phyloP scores from a whole-genome alignment of 2,797 vertebrate species.

The Alfaro cultratus region DNA sequence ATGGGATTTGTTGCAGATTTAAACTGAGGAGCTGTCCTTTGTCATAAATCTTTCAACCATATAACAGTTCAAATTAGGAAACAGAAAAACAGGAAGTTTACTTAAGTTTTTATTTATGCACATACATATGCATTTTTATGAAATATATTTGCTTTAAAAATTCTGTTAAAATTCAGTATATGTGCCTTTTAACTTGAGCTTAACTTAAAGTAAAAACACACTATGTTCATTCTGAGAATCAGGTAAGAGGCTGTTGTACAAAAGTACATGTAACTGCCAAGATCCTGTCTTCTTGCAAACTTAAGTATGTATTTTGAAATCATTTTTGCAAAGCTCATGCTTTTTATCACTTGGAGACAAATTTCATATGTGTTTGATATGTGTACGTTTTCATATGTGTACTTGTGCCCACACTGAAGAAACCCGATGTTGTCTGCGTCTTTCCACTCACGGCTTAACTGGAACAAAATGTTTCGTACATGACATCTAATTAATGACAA shows the following conservation, averaged over 20 bases:
- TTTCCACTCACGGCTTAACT: constrained; percentile 40
- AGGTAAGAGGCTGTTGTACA: background rate
- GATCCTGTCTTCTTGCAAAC: background rate
- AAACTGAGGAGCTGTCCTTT: background rate
- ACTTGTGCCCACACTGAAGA: constrained; percentile 32
- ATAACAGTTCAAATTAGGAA: background rate
- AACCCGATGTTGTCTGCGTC: constrained; percentile 42
- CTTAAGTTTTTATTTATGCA: background rate
- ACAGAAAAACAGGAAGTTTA: background rate
- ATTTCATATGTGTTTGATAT: constrained; percentile 17
- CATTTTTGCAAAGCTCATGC: background rate
- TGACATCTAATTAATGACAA: constrained; percentile 69
- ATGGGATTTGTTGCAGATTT: background rate
- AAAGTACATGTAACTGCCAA: background rate
- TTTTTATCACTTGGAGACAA: constrained; percentile 2
- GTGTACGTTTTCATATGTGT: too few species aligned
- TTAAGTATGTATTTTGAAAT: background rate
- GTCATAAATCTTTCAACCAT: constrained; percentile 23
- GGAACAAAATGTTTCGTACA: constrained; percentile 59
- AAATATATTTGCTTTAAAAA: background rate
- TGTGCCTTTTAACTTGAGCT: background rate
- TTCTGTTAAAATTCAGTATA: background rate
- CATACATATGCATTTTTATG: constrained; percentile 1
- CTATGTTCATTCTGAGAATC: constrained; percentile 6
- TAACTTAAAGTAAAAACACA: constrained; percentile 11